Evolutionary conservation across 2,113 vertebrate species (phyloP).

Genomic region (Pristiophorus japonicus): DNA sequence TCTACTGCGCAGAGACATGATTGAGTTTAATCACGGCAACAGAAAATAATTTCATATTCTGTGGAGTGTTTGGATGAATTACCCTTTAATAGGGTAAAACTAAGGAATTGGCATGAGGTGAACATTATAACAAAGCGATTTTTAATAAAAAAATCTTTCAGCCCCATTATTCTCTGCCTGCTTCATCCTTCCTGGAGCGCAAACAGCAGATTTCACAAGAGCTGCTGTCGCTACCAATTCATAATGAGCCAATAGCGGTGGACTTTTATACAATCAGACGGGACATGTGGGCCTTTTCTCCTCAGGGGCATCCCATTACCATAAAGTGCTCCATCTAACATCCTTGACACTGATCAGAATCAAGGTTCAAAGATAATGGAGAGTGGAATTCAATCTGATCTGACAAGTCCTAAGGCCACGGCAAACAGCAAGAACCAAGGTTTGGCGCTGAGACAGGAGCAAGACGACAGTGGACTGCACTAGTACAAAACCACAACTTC

Average conservation of each 20-base stretch:
- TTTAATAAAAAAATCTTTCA: not conserved
- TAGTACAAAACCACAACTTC: not conserved
- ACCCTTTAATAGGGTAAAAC: not conserved
- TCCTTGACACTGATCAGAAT: not conserved
- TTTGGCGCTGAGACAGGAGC: not conserved
- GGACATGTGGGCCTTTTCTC: not conserved
- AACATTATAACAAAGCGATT: not conserved
- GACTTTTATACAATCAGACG: too few species aligned
- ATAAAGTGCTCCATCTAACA: not conserved
- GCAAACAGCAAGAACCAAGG: not conserved
- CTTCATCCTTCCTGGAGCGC: not conserved
- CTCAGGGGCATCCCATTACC: not conserved
- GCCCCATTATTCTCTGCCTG: not conserved
- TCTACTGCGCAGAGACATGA: not conserved
- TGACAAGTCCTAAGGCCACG: not conserved
- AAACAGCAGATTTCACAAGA: not conserved
- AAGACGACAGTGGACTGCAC: not conserved
- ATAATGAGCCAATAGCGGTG: not conserved
- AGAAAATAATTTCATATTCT: not conserved
- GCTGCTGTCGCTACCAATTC: not conserved
- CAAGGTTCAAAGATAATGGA: not conserved
- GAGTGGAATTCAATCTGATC: not conserved
- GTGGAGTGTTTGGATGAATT: not conserved
- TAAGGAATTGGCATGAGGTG: not conserved
- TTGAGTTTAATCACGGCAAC: not conserved